Percentiles rank a stretch among this genome's conserved stretches.
These are phyloP conservation scores for Imbricaverruca yamaguchii DNA, from an alignment of 2,888 invertebrate species.

Conservation along the genomic window DNA sequence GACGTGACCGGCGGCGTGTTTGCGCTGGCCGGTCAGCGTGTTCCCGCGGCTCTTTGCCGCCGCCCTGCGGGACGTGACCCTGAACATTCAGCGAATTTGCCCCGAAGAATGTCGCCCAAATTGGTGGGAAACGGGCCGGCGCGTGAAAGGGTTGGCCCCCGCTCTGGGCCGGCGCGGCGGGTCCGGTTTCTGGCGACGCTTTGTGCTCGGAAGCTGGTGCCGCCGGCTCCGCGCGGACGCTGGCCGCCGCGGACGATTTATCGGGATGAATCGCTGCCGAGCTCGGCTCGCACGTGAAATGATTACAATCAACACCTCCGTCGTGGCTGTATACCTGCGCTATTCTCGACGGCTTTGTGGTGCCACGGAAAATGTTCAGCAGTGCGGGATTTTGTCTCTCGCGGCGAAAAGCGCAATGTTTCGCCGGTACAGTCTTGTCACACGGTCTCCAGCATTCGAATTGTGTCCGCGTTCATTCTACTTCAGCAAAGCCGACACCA, in stretches of 20 bases:
- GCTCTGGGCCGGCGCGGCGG: not conserved
- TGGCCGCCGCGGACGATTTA: not conserved
- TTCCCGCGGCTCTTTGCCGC: not conserved
- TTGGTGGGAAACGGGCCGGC: slow-evolving; percentile 13
- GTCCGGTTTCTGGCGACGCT: not conserved
- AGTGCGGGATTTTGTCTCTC: no score
- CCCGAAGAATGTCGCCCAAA: not conserved
- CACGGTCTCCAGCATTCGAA: no score
- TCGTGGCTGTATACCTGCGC: not conserved
- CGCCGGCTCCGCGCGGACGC: not conserved
- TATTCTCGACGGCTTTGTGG: not conserved
- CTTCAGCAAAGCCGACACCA: no score
- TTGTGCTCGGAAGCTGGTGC: not conserved
- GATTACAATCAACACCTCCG: slow-evolving; percentile 1
- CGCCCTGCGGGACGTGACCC: slow-evolving; percentile 12
- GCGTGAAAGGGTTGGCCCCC: not conserved
- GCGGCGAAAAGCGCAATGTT: no score
- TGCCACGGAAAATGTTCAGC: no score
- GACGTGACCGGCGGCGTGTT: not conserved
- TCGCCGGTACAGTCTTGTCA: no score
- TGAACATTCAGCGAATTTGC: not conserved
- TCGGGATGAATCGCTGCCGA: not conserved
- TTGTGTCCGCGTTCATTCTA: no score
- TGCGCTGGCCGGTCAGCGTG: not conserved
- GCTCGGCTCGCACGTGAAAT: not conserved